phyloP scores from a whole-genome alignment of 2,797 vertebrate species.

The Propithecus perrieri region DNA sequence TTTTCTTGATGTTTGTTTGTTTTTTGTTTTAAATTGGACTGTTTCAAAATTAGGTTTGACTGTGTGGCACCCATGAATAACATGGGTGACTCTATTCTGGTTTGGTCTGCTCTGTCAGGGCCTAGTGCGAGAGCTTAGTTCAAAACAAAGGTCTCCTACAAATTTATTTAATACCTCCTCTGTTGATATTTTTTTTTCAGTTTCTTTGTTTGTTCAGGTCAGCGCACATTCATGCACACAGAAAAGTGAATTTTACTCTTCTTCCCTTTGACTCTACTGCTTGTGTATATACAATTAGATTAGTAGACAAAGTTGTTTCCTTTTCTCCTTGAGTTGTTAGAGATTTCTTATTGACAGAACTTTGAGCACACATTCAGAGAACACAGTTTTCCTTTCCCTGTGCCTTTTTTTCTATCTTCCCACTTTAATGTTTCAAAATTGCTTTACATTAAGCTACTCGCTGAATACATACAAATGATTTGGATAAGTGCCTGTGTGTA shows the following conservation, averaged over 20 bases:
- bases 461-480: background rate
- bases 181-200: background rate
- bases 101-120: background rate
- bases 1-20: background rate
- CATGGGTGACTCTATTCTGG: background rate
- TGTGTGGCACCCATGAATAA: background rate
- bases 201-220: background rate
- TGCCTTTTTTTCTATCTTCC: background rate
- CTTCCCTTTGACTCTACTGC: background rate
- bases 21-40: too few species aligned
- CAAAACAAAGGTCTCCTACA: background rate
- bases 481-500: background rate
- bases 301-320: background rate
- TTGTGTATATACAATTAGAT: background rate
- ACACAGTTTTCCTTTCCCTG: background rate
- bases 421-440: background rate
- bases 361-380: background rate
- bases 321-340: background rate
- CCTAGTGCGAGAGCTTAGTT: background rate
- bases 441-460: background rate
- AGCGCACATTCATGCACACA: background rate
- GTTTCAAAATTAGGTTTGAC: background rate
- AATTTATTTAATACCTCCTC: background rate
- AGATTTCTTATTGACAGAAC: background rate
- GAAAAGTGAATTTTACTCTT: background rate